Evolutionary conservation across 2,113 vertebrate genomes (phyloP).

Genomic region (Corythaeola cristata): DNA sequence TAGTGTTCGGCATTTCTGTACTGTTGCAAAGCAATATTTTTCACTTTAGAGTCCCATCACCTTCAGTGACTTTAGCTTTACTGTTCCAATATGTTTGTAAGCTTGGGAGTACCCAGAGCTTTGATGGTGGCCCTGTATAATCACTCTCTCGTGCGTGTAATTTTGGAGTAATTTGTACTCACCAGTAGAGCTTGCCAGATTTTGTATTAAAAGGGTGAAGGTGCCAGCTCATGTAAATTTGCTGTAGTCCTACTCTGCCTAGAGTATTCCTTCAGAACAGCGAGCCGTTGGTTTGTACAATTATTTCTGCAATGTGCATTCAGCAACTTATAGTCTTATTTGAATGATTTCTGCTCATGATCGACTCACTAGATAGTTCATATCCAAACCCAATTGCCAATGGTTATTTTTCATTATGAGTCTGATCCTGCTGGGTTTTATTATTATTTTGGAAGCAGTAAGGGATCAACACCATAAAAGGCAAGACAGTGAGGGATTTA

Average conservation of each 20-base stretch:
- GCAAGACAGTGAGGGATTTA: background rate
- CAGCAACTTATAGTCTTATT: background rate
- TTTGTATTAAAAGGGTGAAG: background rate
- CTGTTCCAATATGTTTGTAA: background rate
- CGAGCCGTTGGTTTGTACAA: background rate
- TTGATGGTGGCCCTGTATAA: background rate
- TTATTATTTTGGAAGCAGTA: background rate
- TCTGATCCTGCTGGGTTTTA: background rate
- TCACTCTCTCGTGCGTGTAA: accelerated
- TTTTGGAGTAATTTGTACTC: background rate
- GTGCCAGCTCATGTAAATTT: background rate
- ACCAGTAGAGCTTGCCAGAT: background rate
- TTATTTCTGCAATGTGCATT: background rate
- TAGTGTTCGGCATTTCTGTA: background rate
- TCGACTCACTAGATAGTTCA: background rate
- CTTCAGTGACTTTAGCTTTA: background rate
- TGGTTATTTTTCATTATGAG: background rate
- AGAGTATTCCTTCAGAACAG: background rate
- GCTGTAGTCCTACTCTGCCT: background rate
- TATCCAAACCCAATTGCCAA: background rate
- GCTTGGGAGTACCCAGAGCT: background rate
- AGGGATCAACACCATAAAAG: background rate
- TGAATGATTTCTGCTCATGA: background rate
- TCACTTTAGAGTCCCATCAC: background rate
- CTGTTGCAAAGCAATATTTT: background rate